These are phyloP conservation scores for Oncopodura yosiiana DNA, from an alignment of 1,140 invertebrate species.

Conservation along the genomic window DNA sequence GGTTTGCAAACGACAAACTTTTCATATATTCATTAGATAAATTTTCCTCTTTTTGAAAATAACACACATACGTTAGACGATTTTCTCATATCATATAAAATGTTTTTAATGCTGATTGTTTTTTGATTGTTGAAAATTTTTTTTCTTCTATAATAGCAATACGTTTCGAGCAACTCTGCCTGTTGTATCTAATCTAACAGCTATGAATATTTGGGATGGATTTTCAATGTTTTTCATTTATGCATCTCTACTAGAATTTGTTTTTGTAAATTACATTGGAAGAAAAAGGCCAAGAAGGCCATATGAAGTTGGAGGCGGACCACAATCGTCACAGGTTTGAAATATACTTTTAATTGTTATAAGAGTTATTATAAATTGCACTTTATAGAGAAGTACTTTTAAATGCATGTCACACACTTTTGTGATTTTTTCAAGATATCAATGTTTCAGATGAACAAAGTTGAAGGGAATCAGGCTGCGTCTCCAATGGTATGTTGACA, in stretches of 20 bases:
- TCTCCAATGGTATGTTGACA: conserved; percentile 20
- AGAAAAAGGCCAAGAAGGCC: conserved; percentile 58
- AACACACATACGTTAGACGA: not conserved
- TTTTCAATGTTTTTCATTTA: conserved; percentile 90
- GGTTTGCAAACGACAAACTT: no score
- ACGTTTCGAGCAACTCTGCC: conserved; percentile 58
- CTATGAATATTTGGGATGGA: conserved; percentile 93
- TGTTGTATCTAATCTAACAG: conserved; percentile 83
- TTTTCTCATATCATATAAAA: not conserved
- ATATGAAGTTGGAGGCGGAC: conserved; percentile 10
- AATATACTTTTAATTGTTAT: not conserved
- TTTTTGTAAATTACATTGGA: conserved; percentile 88
- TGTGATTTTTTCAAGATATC: not conserved
- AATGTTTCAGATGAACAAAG: conserved; percentile 6
- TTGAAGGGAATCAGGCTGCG: conserved; percentile 24
- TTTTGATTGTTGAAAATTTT: not conserved
- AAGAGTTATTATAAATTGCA: no score
- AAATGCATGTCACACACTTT: conserved; percentile 8
- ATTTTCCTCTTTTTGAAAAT: not conserved
- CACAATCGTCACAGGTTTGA: conserved; percentile 26
- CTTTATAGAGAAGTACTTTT: conserved; percentile 6
- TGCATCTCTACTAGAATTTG: conserved; percentile 82
- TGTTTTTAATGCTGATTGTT: not conserved
- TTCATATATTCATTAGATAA: no score
- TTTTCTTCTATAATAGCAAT: conserved; percentile 21